Conservation (phyloP, 2,113 vertebrate genomes). For the Falcunculus frontatus region DNA sequence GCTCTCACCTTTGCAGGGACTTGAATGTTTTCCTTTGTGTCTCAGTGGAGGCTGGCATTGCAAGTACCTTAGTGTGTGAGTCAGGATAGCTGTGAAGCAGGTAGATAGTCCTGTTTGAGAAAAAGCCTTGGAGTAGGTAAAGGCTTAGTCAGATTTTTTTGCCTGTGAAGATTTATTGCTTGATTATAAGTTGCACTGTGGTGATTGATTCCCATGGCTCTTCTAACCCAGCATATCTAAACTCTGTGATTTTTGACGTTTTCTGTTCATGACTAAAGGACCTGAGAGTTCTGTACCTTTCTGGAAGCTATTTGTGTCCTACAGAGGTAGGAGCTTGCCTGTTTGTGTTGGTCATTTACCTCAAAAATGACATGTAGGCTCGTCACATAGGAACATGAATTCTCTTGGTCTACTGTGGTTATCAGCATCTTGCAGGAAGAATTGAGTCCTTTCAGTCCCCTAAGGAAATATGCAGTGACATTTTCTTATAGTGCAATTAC, state of each 20-base stretch:
- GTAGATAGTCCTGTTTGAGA: not conserved
- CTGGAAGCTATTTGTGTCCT: not conserved
- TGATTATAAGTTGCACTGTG: not conserved
- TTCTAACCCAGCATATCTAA: not conserved
- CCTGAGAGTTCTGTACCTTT: not conserved
- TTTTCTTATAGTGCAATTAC: not conserved
- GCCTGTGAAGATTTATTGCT: not conserved
- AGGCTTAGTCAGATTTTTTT: not conserved
- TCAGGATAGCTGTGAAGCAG: not conserved
- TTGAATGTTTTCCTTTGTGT: not conserved
- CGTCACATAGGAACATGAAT: not conserved
- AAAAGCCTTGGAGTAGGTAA: not conserved
- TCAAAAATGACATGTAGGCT: not conserved
- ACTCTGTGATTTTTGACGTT: not conserved
- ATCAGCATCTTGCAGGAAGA: not conserved
- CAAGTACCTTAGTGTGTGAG: not conserved
- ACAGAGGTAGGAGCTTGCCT: not conserved
- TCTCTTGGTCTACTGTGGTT: not conserved
- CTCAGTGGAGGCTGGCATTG: not conserved
- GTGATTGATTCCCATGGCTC: not conserved
- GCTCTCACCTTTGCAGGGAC: not conserved
- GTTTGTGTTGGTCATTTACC: not conserved
- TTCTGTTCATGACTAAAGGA: not conserved
- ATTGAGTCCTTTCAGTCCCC: not conserved
- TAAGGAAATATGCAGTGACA: not conserved